Evolutionary conservation across 2,113 vertebrate species (phyloP).

Genomic region (Hemibates koningsi): DNA sequence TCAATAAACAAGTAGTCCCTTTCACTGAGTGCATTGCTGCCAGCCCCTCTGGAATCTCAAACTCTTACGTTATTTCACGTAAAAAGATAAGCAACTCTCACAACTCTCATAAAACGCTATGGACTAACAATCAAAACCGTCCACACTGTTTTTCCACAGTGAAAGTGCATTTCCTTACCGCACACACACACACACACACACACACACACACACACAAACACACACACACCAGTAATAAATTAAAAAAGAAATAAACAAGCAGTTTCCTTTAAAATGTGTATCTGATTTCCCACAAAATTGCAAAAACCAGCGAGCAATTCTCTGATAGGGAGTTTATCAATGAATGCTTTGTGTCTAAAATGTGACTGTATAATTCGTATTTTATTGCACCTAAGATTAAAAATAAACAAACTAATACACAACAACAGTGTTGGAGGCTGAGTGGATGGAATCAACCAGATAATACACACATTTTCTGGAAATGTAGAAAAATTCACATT

Average conservation of each 20-base stretch:
- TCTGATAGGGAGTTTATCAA: background rate
- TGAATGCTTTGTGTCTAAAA: background rate
- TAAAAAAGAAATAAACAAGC: background rate
- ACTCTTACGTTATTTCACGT: background rate
- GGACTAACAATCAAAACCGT: background rate
- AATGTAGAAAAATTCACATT: background rate
- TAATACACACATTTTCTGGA: background rate
- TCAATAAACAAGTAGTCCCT: background rate
- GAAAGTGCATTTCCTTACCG: too few relatives aligned
- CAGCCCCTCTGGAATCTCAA: background rate
- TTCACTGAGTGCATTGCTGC: background rate
- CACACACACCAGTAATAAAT: background rate
- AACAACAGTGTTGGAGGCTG: background rate
- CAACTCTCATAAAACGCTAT: background rate
- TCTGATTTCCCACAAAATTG: background rate
- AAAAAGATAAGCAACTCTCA: background rate
- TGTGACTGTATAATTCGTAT: background rate
- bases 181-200: background rate
- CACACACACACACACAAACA: too few relatives aligned
- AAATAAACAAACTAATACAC: background rate
- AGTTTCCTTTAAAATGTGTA: background rate
- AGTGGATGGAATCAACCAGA: background rate
- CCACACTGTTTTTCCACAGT: background rate
- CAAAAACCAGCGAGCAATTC: background rate
- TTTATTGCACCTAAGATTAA: background rate